phyloP scores from a whole-genome alignment of 2,888 invertebrate genomes.

The Tryphoninae sp. region DNA sequence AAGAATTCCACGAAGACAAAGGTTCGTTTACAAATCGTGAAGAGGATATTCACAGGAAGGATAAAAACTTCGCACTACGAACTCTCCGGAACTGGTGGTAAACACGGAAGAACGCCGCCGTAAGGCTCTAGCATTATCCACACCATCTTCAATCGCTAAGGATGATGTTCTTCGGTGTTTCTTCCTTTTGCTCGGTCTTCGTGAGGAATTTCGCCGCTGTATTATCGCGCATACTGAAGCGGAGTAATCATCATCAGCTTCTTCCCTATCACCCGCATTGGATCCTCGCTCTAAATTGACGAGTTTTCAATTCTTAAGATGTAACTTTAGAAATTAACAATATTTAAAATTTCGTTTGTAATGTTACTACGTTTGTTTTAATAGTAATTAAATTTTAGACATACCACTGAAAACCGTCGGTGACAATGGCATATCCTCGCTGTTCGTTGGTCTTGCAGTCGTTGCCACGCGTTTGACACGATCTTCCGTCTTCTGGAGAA shows the following conservation, averaged over 20 bases:
- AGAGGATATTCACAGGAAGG: neutral
- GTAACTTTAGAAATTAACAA: no score
- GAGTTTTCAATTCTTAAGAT: neutral
- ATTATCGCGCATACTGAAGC: conserved; percentile 93
- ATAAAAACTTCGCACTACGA: conserved; percentile 78
- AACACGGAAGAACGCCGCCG: conserved; percentile 88
- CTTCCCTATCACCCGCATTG: conserved; percentile 75
- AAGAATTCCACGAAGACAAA: neutral
- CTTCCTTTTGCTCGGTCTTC: conserved; percentile 86
- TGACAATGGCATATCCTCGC: conserved; percentile 50
- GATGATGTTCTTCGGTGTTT: conserved; percentile 85
- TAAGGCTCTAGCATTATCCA: conserved; percentile 79
- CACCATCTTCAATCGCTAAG: conserved; percentile 83
- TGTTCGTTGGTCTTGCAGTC: neutral
- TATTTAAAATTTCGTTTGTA: no score
- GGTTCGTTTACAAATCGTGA: neutral
- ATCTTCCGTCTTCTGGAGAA: neutral
- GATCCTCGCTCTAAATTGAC: conserved; percentile 39
- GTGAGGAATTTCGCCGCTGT: conserved; percentile 89
- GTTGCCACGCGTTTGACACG: neutral
- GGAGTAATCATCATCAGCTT: conserved; percentile 91
- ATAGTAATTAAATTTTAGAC: conserved; percentile 10
- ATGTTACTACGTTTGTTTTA: no score
- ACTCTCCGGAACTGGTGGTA: conserved; percentile 94
- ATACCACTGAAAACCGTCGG: conserved; percentile 47